Base-by-base conservation (phyloP, 2,113 vertebrate species). In the Centropristis striata region DNA sequence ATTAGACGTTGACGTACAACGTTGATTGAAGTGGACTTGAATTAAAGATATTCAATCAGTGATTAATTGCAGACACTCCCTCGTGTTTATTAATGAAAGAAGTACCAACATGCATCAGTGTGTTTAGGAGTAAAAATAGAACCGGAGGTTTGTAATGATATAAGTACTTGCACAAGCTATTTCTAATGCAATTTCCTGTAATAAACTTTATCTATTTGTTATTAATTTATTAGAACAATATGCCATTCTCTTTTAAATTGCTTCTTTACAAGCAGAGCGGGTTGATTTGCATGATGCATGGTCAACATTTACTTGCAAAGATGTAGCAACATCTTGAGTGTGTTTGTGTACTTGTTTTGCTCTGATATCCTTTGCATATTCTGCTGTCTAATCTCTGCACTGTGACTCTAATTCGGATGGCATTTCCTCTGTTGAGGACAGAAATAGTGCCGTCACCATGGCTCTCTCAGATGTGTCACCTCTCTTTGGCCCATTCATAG, bases 151-250 rank as follows among this genome's bases (percentile, higher is more conserved):
- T 41, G 15, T 16, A 46, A 16, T 7, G 32, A 72, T 46, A 21
- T 47, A 68, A 64, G 59, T 47, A 1, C 51, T 69, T 73, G 59
- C 42, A 54, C n/a, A 53, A 39, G 23, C 64, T 18, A 44, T 64
- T 78, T 85, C 63, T n/a, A 41, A 2, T 54, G 55, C 37, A 88
- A 80, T 88, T 83, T 88, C 78, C 81, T 87, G 37, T 27, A n/a
- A n/a, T n/a, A n/a, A n/a, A n/a, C 55, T 81, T 9, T 60, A 28
- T 16, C 23, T n/a, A 11, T 53, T 61, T 77, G 63, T 65, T 32
- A 13, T 50, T 55, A 46, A 50, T 70, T n/a, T n/a, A 37, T 60
- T 11, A 68, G 13, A 15, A 27, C 27, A 58, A 7, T 16, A 54
- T 27, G 21, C 15, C 18, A 36, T 54, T 51, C 32, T 61, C 49